Evolutionary conservation across 2,888 invertebrate species (phyloP).

Genomic region (Epinotia ramella): DNA sequence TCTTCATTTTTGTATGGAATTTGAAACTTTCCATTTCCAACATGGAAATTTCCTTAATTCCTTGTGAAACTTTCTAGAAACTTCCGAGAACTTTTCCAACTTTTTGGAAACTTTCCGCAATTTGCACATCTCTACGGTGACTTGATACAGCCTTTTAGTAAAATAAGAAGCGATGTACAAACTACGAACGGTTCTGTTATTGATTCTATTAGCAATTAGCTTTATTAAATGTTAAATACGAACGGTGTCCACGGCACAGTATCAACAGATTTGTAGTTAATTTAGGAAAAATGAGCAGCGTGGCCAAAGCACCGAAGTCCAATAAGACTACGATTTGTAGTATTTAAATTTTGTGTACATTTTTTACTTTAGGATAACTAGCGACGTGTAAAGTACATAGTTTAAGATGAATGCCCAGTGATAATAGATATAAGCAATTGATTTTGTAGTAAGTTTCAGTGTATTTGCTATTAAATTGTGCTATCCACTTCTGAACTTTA

Average conservation of each 20-base stretch:
- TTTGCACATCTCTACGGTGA: too few species aligned
- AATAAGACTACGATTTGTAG: constrained; percentile 73
- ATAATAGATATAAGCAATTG: constrained; percentile 81
- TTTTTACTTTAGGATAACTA: constrained; percentile 58
- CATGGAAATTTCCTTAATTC: too few species aligned
- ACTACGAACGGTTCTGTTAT: constrained; percentile 40
- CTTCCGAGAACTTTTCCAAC: too few species aligned
- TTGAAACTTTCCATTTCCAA: too few species aligned
- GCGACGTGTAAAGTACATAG: constrained; percentile 64
- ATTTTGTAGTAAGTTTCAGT: constrained; percentile 66
- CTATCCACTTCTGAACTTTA: constrained; percentile 71
- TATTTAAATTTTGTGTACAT: constrained; percentile 78
- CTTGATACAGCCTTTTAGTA: constrained; percentile 66
- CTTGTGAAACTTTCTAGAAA: too few species aligned
- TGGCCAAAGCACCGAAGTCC: constrained; percentile 82
- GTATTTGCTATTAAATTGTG: constrained; percentile 70
- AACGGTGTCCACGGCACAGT: constrained; percentile 14
- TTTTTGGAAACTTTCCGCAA: too few species aligned
- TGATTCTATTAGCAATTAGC: constrained; percentile 19
- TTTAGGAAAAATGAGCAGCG: constrained; percentile 60
- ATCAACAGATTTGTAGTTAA: constrained; percentile 10
- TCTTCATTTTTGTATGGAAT: too few species aligned
- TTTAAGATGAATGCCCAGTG: constrained; percentile 79
- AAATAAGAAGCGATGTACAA: constrained; percentile 39
- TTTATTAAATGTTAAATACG: constrained; percentile 34